These are phyloP conservation scores for Otus scops DNA, from an alignment of 2,797 vertebrate genomes.

Conservation along the genomic window DNA sequence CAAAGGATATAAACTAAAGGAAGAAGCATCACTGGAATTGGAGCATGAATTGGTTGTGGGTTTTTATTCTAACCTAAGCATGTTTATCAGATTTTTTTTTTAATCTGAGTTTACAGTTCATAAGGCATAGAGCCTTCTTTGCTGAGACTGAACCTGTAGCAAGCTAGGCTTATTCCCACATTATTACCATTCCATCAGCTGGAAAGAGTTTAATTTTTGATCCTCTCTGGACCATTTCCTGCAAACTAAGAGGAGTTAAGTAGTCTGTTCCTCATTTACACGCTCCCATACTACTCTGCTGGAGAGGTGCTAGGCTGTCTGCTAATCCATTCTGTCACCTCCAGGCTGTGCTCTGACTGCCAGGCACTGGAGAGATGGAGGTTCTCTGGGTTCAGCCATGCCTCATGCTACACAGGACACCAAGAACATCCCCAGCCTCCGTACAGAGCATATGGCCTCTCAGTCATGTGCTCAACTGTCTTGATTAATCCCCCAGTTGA, in stretches of 20 bases:
- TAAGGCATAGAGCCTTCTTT: neutral
- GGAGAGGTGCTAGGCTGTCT: neutral
- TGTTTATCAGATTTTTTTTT: neutral
- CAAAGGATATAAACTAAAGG: neutral
- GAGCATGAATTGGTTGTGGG: rapidly evolving
- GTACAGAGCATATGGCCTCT: rapidly evolving
- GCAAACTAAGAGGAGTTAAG: neutral
- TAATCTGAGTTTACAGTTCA: neutral
- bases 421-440: neutral
- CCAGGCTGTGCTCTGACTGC: neutral
- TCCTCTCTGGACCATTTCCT: neutral
- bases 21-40: neutral
- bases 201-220: neutral
- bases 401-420: neutral
- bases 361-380: neutral
- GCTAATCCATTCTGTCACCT: rapidly evolving
- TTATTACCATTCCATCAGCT: neutral
- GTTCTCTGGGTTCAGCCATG: neutral
- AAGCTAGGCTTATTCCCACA: neutral
- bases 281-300: neutral
- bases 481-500: neutral
- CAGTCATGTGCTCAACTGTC: neutral
- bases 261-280: neutral
- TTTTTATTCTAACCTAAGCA: neutral
- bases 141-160: neutral